Conservation (phyloP, 1,140 invertebrate genomes). For the Drosophila dunni region DNA sequence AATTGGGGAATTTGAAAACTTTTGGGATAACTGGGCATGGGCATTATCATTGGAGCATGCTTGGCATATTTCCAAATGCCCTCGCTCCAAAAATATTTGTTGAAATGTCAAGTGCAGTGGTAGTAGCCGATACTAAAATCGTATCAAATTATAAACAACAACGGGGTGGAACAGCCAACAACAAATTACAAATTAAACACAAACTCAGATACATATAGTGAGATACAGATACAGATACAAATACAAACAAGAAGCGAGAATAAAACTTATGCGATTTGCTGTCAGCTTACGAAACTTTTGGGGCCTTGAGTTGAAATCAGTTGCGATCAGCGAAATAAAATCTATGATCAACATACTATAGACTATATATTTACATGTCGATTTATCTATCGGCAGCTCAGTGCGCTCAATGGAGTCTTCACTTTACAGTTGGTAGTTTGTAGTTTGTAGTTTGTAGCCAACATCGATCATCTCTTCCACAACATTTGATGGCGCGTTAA, state of each 20-base stretch:
- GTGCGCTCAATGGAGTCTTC: slow-evolving; percentile 11
- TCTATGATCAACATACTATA: slow-evolving; percentile 5
- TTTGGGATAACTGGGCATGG: slow-evolving; percentile 44
- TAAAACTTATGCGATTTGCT: slow-evolving; percentile 29
- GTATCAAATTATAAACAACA: slow-evolving; percentile 33
- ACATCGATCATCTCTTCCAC: slow-evolving; percentile 38
- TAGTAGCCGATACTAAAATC: slow-evolving; percentile 32
- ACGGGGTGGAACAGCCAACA: slow-evolving; percentile 1
- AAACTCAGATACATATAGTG: slow-evolving; percentile 1
- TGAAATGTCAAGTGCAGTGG: slow-evolving; percentile 77
- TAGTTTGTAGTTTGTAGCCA: background rate
- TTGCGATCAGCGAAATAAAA: slow-evolving; percentile 8
- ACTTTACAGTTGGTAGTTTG: background rate
- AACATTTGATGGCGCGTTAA: slow-evolving; percentile 39
- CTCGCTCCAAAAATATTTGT: slow-evolving; percentile 66
- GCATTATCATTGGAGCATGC: slow-evolving; percentile 67
- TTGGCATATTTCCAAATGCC: slow-evolving; percentile 76
- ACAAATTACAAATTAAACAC: slow-evolving; percentile 32
- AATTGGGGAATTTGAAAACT: slow-evolving; percentile 16
- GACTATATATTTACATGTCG: slow-evolving; percentile 9
- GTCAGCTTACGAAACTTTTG: slow-evolving; percentile 42
- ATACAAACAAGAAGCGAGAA: slow-evolving; percentile 17
- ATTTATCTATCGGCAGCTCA: slow-evolving; percentile 3
- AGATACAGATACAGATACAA: background rate
- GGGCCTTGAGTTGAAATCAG: slow-evolving; percentile 22